Percentiles rank a stretch among this genome's conserved stretches.
Conservation (phyloP, 1,140 invertebrate species). For the Lepidurus packardi region DNA sequence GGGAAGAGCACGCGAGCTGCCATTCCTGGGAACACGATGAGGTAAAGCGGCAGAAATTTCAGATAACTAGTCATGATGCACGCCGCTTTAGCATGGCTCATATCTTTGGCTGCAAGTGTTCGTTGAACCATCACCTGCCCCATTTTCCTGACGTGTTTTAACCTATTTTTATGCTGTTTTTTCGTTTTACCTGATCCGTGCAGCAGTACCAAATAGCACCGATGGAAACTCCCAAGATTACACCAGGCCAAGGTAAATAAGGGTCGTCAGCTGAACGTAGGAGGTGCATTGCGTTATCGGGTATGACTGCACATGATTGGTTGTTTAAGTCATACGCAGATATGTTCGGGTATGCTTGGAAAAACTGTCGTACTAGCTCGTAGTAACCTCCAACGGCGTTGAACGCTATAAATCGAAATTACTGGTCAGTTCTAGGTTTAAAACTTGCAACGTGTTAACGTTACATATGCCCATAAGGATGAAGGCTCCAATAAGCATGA, state of each 20-base stretch:
- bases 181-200: constrained; percentile 49
- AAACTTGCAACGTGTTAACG: neutral
- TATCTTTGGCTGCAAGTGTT: constrained; percentile 52
- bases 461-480: constrained; percentile 52
- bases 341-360: constrained; percentile 42
- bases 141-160: neutral
- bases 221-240: constrained; percentile 49
- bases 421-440: constrained; percentile 28
- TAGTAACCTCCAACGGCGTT: constrained; percentile 50
- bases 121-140: constrained; percentile 54
- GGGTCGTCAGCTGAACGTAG: constrained; percentile 46
- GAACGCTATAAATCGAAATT: constrained; percentile 45
- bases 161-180: neutral
- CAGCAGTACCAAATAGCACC: constrained; percentile 56
- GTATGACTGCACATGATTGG: constrained; percentile 43
- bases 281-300: constrained; percentile 50
- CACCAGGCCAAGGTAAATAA: constrained; percentile 53
- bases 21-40: constrained; percentile 57
- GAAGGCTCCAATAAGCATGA: constrained; percentile 54
- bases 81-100: constrained; percentile 53
- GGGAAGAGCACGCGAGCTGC: constrained; percentile 50
- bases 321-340: constrained; percentile 39
- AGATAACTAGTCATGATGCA: constrained; percentile 52
- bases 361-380: constrained; percentile 45
- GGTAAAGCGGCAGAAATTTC: constrained; percentile 53